phyloP scores from a whole-genome alignment of 2,888 invertebrate genomes.

The Tridacna crocea region DNA sequence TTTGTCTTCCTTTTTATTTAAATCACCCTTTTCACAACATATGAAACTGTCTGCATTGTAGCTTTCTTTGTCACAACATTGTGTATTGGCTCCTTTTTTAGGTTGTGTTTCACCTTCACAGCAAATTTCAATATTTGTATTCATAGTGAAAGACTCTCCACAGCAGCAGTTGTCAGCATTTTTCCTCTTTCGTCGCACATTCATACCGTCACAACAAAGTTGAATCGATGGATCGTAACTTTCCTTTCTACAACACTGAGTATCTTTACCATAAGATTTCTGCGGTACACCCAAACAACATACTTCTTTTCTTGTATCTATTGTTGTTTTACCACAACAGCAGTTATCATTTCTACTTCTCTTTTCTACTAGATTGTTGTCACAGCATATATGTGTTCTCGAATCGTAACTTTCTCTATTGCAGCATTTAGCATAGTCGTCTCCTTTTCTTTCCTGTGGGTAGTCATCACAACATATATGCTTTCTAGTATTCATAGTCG shows the following conservation, averaged over 20 bases:
- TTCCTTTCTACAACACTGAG: slow-evolving; percentile 40
- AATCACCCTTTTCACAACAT: slow-evolving; percentile 28
- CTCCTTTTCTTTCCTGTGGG: slow-evolving; percentile 43
- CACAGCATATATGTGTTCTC: slow-evolving; percentile 44
- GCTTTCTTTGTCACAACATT: slow-evolving; percentile 50
- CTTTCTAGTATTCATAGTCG: slow-evolving; percentile 46
- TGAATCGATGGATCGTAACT: slow-evolving; percentile 43
- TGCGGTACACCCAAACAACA: slow-evolving; percentile 50
- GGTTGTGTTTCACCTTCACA: slow-evolving; percentile 44
- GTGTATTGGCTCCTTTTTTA: slow-evolving; percentile 40
- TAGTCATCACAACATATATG: slow-evolving; percentile 52
- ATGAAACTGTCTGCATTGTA: slow-evolving; percentile 14
- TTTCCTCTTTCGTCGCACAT: slow-evolving; percentile 33
- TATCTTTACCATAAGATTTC: slow-evolving; percentile 17
- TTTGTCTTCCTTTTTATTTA: slow-evolving; percentile 10
- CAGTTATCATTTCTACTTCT: slow-evolving; percentile 25
- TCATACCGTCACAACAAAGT: slow-evolving; percentile 43
- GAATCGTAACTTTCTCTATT: slow-evolving; percentile 38
- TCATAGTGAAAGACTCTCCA: slow-evolving; percentile 40
- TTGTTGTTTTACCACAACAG: slow-evolving; percentile 39
- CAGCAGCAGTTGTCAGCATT: slow-evolving; percentile 44
- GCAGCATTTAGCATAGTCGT: slow-evolving; percentile 52
- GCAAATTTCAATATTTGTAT: slow-evolving; percentile 49
- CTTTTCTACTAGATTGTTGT: slow-evolving; percentile 31
- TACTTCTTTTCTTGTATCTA: slow-evolving; percentile 44